Evolutionary conservation across 2,113 vertebrate genomes (phyloP).

Genomic region (Spermophilus dauricus): DNA sequence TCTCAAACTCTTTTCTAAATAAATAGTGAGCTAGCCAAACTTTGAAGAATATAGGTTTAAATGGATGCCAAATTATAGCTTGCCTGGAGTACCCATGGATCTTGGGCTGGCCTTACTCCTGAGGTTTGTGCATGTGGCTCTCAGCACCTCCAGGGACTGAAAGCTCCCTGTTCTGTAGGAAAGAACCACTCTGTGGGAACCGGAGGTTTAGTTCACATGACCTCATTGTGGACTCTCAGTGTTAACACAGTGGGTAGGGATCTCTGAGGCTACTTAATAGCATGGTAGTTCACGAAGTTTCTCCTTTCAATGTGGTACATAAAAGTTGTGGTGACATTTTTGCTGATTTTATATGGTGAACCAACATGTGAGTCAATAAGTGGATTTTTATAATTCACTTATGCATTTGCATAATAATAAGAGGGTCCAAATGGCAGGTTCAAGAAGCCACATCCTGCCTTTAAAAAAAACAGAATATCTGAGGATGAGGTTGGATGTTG

Average conservation of each 20-base stretch:
- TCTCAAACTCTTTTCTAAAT: constrained; percentile 51
- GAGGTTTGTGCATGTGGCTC: not conserved
- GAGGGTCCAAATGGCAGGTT: constrained; percentile 11
- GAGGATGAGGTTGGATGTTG: not conserved
- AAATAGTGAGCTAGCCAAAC: constrained; percentile 43
- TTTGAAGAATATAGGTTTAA: constrained; percentile 64
- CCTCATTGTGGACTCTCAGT: constrained; percentile 63
- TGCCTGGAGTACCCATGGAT: not conserved
- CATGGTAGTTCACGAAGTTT: not conserved
- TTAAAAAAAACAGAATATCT: constrained; percentile 46
- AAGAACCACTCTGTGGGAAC: constrained; percentile 17
- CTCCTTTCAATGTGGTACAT: constrained; percentile 79
- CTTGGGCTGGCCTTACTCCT: constrained; percentile 57
- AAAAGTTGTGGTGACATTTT: constrained; percentile 74
- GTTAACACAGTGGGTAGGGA: constrained; percentile 62
- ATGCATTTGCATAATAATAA: constrained; percentile 57
- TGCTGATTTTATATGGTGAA: constrained; percentile 75
- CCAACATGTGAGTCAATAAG: constrained; percentile 80
- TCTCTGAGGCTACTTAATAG: constrained; percentile 75
- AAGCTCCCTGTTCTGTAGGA: constrained; percentile 5
- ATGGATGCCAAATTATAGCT: constrained; percentile 59
- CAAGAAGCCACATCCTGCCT: constrained; percentile 58
- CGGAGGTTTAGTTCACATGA: constrained; percentile 62
- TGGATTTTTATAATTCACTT: constrained; percentile 72
- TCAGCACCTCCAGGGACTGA: not conserved